Percentiles rank a stretch among this genome's conserved stretches.
Evolutionary conservation across 2,797 vertebrate genomes (phyloP).

Genomic region (Aldrovandia affinis): DNA sequence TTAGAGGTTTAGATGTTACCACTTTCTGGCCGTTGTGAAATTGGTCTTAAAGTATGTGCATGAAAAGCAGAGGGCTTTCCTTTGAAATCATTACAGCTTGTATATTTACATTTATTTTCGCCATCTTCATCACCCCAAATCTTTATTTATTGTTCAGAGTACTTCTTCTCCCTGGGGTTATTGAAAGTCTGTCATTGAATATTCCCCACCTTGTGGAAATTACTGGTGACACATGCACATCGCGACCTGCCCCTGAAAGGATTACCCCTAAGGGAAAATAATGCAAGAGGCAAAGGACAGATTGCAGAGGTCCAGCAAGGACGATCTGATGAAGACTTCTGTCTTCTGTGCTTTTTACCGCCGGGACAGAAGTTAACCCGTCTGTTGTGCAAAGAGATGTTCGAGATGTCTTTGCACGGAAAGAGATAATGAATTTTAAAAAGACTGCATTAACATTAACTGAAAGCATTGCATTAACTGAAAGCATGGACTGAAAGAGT

Average conservation of each 20-base stretch:
- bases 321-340: not conserved
- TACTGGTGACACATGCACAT: too few relatives aligned
- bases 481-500: not conserved
- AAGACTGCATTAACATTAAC: not conserved
- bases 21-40: slow-evolving; percentile 35
- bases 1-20: slow-evolving; percentile 42
- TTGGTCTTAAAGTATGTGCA: slow-evolving; percentile 32
- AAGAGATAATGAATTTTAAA: not conserved
- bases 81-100: not conserved
- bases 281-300: not conserved
- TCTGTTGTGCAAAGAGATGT: not conserved
- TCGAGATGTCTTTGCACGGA: not conserved
- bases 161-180: not conserved
- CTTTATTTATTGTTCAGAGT: not conserved
- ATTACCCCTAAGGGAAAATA: not conserved
- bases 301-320: not conserved
- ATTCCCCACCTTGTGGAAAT: not conserved
- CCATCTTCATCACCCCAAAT: not conserved
- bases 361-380: not conserved
- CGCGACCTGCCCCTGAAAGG: not conserved
- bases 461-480: not conserved
- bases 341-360: not conserved
- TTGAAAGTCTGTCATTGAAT: not conserved
- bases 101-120: not conserved
- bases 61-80: not conserved